Percentiles rank a stretch among this genome's conserved stretches.
Conservation (phyloP, 2,113 vertebrate species). For the Pangasianodon hypophthalmus region DNA sequence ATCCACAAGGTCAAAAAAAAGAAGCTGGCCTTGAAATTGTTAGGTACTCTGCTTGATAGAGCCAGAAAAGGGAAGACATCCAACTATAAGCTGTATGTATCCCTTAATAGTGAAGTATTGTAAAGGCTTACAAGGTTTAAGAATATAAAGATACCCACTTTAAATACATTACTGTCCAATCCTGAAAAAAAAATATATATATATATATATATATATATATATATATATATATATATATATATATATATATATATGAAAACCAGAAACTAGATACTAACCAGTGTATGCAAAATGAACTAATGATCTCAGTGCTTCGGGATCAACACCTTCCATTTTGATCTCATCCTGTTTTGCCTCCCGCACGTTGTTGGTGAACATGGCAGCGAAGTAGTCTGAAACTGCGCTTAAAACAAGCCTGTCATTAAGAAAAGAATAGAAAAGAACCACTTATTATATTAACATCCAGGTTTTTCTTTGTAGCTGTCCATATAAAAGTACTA, state of each 20-base stretch:
- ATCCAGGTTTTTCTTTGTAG: not conserved
- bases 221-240: too few relatives aligned
- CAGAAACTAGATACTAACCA: constrained; percentile 75
- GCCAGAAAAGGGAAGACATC: not conserved
- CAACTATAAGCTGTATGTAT: not conserved
- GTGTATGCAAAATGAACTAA: constrained; percentile 96
- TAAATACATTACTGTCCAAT: not conserved
- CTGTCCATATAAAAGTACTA: not conserved
- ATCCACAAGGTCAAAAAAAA: not conserved
- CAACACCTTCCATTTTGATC: constrained; percentile 96
- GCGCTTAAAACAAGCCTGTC: constrained; percentile 91
- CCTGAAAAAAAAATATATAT: too few relatives aligned
- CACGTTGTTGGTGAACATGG: constrained; percentile 97
- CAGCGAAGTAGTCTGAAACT: constrained; percentile 96
- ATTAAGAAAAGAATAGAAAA: constrained; percentile 41
- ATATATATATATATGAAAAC: not conserved
- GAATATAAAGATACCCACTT: not conserved
- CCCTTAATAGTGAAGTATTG: not conserved
- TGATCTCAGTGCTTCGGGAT: constrained; percentile 87
- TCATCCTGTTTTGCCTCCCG: constrained; percentile 94
- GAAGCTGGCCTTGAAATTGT: not conserved
- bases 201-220: too few relatives aligned
- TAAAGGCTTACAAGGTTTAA: not conserved
- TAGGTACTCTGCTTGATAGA: not conserved
- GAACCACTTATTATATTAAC: not conserved